phyloP scores from a whole-genome alignment of 2,797 vertebrate species.

The Lagocephalus sceleratus region DNA sequence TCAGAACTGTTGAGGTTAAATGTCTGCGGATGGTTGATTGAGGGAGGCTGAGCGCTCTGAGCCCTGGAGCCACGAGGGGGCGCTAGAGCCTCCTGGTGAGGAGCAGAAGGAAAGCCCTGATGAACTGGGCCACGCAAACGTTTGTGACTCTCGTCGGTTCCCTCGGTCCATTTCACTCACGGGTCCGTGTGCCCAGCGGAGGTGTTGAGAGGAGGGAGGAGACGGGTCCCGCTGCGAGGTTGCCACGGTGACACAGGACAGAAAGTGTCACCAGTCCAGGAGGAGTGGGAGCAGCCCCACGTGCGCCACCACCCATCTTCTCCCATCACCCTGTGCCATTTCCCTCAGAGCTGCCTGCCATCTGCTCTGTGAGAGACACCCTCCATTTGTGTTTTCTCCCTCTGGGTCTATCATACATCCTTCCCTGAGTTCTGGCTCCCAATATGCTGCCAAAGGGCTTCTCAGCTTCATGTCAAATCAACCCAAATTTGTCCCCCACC shows the following conservation, averaged over 20 bases:
- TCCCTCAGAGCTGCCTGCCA: constrained; percentile 58
- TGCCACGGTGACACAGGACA: constrained; percentile 38
- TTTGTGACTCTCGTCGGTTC: too few species aligned
- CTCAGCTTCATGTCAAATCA: constrained; percentile 31
- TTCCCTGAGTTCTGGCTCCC: constrained; percentile 14
- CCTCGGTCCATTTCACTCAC: too few species aligned
- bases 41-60: too few species aligned
- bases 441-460: constrained; percentile 20
- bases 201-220: neutral
- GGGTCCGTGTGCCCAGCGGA: too few species aligned
- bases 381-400: constrained; percentile 15
- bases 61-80: too few species aligned
- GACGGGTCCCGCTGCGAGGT: constrained; percentile 39
- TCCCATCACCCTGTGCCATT: constrained; percentile 50
- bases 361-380: constrained; percentile 59
- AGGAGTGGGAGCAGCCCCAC: constrained; percentile 10
- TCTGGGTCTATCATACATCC: constrained; percentile 3
- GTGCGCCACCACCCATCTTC: constrained; percentile 29
- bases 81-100: too few species aligned
- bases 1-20: too few species aligned
- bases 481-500: constrained; percentile 19
- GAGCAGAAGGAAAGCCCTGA: too few species aligned
- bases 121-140: too few species aligned
- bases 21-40: too few species aligned
- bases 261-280: constrained; percentile 28